Percentiles rank a stretch among this genome's conserved stretches.
Conservation (phyloP, 2,113 vertebrate species). For the Trachemys scripta region DNA sequence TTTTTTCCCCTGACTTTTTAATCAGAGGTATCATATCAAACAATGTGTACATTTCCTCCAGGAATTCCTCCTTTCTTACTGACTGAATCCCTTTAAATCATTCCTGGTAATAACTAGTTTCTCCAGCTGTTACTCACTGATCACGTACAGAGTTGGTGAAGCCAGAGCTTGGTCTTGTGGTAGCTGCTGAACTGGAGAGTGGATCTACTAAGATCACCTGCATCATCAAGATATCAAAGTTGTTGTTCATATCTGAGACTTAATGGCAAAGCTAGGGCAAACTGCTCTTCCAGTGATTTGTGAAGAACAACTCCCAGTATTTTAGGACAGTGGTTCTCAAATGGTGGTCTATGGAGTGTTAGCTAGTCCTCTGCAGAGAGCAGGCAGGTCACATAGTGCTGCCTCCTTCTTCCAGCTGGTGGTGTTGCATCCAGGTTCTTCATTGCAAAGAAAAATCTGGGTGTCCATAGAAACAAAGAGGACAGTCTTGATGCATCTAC, state of each 20-base stretch:
- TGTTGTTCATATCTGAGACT: not conserved
- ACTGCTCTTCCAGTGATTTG: rapidly evolving
- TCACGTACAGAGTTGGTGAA: rapidly evolving
- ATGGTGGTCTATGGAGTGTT: no score
- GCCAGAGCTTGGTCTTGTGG: rapidly evolving
- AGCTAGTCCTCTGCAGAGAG: not conserved
- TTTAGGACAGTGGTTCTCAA: not conserved
- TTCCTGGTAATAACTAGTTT: not conserved
- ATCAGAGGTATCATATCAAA: no score
- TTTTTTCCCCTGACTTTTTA: no score
- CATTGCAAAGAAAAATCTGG: no score
- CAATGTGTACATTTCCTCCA: not conserved
- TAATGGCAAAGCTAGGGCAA: not conserved
- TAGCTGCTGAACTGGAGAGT: no score
- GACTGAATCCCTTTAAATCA: not conserved
- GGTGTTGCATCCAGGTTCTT: no score
- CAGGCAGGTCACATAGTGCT: not conserved
- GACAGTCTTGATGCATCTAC: no score
- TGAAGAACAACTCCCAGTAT: not conserved
- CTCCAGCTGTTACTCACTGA: not conserved
- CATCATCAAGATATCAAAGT: not conserved
- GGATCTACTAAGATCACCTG: not conserved
- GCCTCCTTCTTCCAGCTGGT: no score
- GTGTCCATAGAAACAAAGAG: no score
- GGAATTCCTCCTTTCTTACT: not conserved